A percentile compares a stretch with the other conserved stretches of the same genome.
phyloP scores from a whole-genome alignment of 2,888 invertebrate genomes.

The Chloroclystis v-ata region DNA sequence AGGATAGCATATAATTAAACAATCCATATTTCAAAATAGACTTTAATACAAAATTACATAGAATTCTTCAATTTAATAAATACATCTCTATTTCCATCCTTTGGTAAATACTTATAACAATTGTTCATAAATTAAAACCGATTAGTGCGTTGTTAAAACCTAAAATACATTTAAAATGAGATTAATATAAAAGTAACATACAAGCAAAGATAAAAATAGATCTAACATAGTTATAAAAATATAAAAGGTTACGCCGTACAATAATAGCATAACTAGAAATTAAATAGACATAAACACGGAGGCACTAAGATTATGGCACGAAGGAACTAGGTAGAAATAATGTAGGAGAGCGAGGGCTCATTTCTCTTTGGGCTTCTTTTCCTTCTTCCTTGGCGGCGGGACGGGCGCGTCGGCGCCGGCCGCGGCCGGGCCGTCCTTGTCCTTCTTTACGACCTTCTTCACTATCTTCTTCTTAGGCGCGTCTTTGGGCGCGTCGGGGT shows the following conservation, averaged over 20 bases:
- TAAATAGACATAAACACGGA: constrained; percentile 56
- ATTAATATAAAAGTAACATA: constrained; percentile 53
- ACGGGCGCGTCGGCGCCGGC: constrained; percentile 63
- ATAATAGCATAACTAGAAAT: constrained; percentile 62
- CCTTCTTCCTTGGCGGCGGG: constrained; percentile 76
- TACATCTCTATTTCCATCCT: constrained; percentile 60
- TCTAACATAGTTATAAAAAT: constrained; percentile 44
- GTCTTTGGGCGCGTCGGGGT: constrained; percentile 35
- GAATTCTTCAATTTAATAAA: constrained; percentile 60
- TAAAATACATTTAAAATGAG: constrained; percentile 41
- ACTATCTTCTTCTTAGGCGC: constrained; percentile 62
- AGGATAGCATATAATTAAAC: too few species aligned
- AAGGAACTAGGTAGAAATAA: constrained; percentile 62
- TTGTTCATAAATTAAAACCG: constrained; percentile 41
- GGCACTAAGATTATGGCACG: constrained; percentile 71
- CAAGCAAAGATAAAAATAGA: constrained; percentile 44
- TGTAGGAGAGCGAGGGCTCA: constrained; percentile 53
- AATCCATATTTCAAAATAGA: constrained; percentile 57
- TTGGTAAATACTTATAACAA: constrained; percentile 43
- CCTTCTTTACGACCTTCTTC: constrained; percentile 76
- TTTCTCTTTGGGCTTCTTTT: constrained; percentile 76
- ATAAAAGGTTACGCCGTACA: constrained; percentile 58
- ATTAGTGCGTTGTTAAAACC: constrained; percentile 43
- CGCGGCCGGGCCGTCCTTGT: constrained; percentile 39
- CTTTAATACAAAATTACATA: constrained; percentile 69